These are phyloP conservation scores for Plagodis dolabraria DNA, from an alignment of 2,888 invertebrate species.

Conservation along the genomic window DNA sequence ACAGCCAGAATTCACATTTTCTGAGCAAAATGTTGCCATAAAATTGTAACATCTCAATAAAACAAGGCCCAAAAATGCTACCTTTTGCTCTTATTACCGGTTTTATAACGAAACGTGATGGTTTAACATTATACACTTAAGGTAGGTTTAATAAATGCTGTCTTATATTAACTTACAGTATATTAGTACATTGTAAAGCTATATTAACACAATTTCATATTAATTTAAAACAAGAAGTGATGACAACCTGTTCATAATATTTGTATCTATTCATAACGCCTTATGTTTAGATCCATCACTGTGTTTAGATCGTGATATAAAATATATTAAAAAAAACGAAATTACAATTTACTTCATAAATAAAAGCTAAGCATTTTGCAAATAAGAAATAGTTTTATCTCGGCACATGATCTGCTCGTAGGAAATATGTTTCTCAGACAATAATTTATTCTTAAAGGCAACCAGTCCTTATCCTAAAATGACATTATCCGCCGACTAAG, in stretches of 20 bases:
- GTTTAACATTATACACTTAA: conserved; percentile 29
- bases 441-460: conserved; percentile 17
- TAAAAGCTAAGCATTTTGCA: too few species aligned
- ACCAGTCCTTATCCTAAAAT: conserved; percentile 32
- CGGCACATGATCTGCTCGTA: too few species aligned
- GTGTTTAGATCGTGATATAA: too few species aligned
- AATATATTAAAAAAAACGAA: too few species aligned
- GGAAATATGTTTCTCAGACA: neutral
- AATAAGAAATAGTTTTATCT: too few species aligned
- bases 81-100: conserved; percentile 28
- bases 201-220: too few species aligned
- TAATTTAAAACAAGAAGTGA: too few species aligned
- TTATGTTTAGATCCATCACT: too few species aligned
- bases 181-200: neutral
- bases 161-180: neutral
- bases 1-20: conserved; percentile 31
- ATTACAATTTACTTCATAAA: too few species aligned
- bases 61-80: conserved; percentile 33
- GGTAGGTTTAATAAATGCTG: conserved; percentile 14
- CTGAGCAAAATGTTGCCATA: conserved; percentile 30
- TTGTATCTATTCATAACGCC: too few species aligned
- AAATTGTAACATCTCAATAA: conserved; percentile 35
- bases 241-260: too few species aligned
- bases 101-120: conserved; percentile 32
- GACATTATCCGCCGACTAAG: conserved; percentile 32